A percentile compares a stretch with the other conserved stretches of the same genome.
phyloP scores from a whole-genome alignment of 2,797 vertebrate species.

The Lepus townsendii region DNA sequence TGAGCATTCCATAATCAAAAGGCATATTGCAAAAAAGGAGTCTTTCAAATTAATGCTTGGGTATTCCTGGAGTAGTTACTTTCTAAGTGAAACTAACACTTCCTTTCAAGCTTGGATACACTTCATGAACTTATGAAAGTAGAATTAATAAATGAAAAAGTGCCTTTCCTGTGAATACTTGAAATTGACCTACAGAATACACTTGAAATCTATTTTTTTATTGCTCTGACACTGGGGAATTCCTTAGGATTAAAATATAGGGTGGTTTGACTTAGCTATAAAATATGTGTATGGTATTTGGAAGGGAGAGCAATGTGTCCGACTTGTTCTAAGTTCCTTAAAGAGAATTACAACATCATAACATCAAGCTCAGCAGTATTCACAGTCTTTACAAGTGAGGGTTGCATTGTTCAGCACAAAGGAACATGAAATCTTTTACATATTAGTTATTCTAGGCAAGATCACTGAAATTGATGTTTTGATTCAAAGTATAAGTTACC shows the following conservation, averaged over 20 bases:
- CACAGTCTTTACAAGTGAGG: background rate
- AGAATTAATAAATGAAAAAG: constrained; percentile 71
- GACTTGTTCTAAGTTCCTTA: background rate
- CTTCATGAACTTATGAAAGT: constrained; percentile 49
- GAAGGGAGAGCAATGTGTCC: background rate
- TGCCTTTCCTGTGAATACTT: constrained; percentile 67
- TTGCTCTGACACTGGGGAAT: constrained; percentile 69
- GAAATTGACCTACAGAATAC: constrained; percentile 61
- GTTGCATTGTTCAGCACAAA: background rate
- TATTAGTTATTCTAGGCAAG: constrained; percentile 30
- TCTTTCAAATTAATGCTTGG: background rate
- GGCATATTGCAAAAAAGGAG: background rate
- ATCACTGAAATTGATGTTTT: background rate
- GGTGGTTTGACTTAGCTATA: constrained; percentile 28
- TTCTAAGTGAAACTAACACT: constrained; percentile 66
- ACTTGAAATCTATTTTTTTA: constrained; percentile 61
- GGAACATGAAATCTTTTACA: background rate
- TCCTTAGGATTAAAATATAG: constrained; percentile 62
- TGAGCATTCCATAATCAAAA: constrained; percentile 52
- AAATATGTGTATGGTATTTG: constrained; percentile 41
- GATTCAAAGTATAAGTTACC: background rate
- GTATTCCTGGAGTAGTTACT: constrained; percentile 55
- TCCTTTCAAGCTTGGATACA: constrained; percentile 49
- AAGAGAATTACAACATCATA: background rate
- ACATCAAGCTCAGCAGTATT: background rate